Evolutionary conservation across 2,888 invertebrate genomes (phyloP).

Genomic region (Spisula solida): DNA sequence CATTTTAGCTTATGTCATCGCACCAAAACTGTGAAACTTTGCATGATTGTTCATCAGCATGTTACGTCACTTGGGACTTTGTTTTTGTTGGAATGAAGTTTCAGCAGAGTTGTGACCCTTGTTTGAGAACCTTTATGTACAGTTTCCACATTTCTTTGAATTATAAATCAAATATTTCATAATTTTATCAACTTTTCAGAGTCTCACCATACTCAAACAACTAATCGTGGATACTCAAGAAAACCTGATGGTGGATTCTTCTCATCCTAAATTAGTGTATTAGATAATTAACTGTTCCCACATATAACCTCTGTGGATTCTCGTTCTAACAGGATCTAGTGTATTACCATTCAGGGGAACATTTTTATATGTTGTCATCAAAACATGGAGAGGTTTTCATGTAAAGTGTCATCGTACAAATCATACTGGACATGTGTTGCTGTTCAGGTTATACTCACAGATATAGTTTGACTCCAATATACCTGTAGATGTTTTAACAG

Average conservation of each 20-base stretch:
- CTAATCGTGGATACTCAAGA: slow-evolving; percentile 87
- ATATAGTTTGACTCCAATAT: neutral
- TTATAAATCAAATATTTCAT: neutral
- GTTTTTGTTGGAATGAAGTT: no score
- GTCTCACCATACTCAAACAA: slow-evolving; percentile 87
- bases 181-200: slow-evolving; percentile 79
- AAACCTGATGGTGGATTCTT: slow-evolving; percentile 88
- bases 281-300: neutral
- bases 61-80: no score
- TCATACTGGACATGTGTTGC: neutral
- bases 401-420: neutral
- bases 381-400: neutral
- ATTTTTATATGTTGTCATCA: neutral
- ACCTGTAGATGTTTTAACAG: no score
- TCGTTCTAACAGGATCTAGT: neutral
- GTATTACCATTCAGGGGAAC: neutral
- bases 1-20: no score
- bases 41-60: no score
- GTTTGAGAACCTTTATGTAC: no score
- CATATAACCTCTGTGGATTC: neutral
- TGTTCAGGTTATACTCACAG: no score
- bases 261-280: slow-evolving; percentile 77
- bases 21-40: no score
- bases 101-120: no score
- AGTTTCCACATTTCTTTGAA: no score